Percentiles rank a stretch among this genome's conserved stretches.
phyloP scores from a whole-genome alignment of 2,888 invertebrate species.

The Exephanes ischioxanthus region DNA sequence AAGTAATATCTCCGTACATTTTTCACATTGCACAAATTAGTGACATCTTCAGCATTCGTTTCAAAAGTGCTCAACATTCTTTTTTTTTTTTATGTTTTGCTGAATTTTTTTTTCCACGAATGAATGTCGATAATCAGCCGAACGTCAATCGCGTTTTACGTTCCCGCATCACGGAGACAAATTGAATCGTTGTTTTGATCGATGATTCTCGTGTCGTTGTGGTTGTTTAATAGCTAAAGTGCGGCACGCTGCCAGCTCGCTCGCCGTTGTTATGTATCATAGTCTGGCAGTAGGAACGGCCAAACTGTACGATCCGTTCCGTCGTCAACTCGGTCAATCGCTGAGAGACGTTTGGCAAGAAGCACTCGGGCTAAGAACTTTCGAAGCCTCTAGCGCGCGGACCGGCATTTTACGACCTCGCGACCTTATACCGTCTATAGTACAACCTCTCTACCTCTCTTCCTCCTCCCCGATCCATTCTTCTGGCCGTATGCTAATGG shows the following conservation, averaged over 20 bases:
- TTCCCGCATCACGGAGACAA: neutral
- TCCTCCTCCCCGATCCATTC: slow-evolving; percentile 6
- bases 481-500: slow-evolving; percentile 17
- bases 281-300: slow-evolving; percentile 47
- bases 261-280: slow-evolving; percentile 40
- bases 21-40: too few relatives aligned
- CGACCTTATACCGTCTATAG: slow-evolving; percentile 62
- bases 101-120: neutral
- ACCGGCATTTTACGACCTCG: slow-evolving; percentile 69
- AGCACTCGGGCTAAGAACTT: slow-evolving; percentile 41
- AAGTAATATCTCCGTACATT: too few relatives aligned
- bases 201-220: slow-evolving; percentile 33
- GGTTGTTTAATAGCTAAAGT: slow-evolving; percentile 18
- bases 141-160: neutral
- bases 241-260: slow-evolving; percentile 35
- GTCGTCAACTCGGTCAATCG: slow-evolving; percentile 72
- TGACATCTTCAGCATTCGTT: too few relatives aligned
- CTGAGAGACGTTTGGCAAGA: slow-evolving; percentile 71
- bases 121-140: slow-evolving; percentile 8
- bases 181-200: slow-evolving; percentile 53
- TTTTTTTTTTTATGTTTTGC: neutral
- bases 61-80: too few relatives aligned
- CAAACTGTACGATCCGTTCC: slow-evolving; percentile 65
- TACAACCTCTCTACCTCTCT: neutral
- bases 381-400: slow-evolving; percentile 35